phyloP scores from a whole-genome alignment of 2,888 invertebrate species.

The Aspidiotus destructor region DNA sequence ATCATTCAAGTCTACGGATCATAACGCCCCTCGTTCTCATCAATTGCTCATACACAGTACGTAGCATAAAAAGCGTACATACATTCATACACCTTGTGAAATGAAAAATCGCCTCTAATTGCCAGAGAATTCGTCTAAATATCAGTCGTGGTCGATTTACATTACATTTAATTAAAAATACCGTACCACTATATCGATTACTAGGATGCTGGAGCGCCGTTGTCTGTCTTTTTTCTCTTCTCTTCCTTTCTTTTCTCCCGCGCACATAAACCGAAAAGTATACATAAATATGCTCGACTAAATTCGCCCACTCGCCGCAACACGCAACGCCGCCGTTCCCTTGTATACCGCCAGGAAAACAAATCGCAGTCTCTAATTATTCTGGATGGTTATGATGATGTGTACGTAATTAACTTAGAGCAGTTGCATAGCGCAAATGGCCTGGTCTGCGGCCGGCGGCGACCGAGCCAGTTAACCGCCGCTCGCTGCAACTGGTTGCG shows the following conservation, averaged over 20 bases:
- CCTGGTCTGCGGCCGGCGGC: not conserved
- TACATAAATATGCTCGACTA: not conserved
- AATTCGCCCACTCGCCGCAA: not conserved
- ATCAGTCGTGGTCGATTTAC: not conserved
- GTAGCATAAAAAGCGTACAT: too few species aligned
- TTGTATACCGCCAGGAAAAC: not conserved
- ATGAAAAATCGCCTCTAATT: slow-evolving; percentile 4
- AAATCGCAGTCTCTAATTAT: slow-evolving; percentile 4
- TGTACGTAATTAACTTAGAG: not conserved
- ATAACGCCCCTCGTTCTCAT: too few species aligned
- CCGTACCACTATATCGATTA: not conserved
- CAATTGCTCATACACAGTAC: too few species aligned
- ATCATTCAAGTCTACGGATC: too few species aligned
- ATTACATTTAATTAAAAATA: slow-evolving; percentile 4
- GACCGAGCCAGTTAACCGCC: not conserved
- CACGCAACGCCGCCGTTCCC: too few species aligned
- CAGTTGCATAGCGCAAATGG: not conserved
- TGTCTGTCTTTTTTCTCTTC: not conserved
- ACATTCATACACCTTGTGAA: not conserved
- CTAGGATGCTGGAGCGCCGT: not conserved
- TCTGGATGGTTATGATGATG: not conserved
- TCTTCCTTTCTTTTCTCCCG: not conserved
- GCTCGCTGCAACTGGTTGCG: not conserved
- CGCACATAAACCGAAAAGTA: too few species aligned
- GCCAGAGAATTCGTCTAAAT: not conserved